These are phyloP conservation scores for Onychostruthus taczanowskii DNA, from an alignment of 2,113 vertebrate species.

Conservation along the genomic window DNA sequence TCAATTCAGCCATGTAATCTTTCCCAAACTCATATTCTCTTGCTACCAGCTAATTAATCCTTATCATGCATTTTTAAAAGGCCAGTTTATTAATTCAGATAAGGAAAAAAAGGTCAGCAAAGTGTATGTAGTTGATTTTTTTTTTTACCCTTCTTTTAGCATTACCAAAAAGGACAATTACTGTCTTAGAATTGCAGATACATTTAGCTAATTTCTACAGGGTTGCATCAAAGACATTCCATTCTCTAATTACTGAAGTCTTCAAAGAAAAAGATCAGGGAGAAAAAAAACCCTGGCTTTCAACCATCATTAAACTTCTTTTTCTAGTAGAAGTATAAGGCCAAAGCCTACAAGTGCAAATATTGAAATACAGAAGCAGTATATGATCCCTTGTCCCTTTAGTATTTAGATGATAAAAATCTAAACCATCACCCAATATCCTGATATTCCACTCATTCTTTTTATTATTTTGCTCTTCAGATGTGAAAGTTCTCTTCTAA, in stretches of 20 bases:
- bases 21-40: neutral
- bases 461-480: neutral
- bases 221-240: neutral
- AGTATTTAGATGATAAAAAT: neutral
- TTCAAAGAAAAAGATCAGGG: neutral
- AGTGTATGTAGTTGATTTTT: neutral
- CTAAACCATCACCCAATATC: neutral
- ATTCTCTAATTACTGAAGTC: neutral
- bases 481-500: neutral
- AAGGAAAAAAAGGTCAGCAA: neutral
- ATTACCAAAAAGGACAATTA: neutral
- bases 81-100: neutral
- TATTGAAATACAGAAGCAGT: neutral
- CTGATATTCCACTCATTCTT: neutral
- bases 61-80: neutral
- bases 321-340: neutral
- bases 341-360: neutral
- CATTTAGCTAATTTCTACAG: neutral
- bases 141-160: neutral
- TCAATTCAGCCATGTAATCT: neutral
- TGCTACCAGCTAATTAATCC: neutral
- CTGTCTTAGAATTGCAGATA: neutral
- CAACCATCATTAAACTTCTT: neutral
- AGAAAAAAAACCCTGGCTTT: rapidly evolving
- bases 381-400: neutral